Conservation (phyloP, 2,797 vertebrate genomes). For the Nasua narica region DNA sequence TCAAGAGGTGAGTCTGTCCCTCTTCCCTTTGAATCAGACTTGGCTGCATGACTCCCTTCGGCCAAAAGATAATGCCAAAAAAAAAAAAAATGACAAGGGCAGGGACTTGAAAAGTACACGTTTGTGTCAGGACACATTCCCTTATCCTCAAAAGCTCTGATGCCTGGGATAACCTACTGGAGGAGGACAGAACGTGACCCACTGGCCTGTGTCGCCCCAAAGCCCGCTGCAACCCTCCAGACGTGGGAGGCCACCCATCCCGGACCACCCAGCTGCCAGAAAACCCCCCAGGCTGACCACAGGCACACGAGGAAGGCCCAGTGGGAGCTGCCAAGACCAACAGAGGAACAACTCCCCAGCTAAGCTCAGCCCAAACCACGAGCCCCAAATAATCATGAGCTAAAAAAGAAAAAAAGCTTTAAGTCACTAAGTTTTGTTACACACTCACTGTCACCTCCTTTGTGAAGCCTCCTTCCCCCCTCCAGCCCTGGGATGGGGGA, state of each 20-base stretch:
- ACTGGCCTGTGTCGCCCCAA: rapidly evolving
- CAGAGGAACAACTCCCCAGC: background rate
- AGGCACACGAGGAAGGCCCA: rapidly evolving
- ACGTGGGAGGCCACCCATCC: background rate
- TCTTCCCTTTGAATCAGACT: background rate
- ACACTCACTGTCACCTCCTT: background rate
- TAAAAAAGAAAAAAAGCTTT: background rate
- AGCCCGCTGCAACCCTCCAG: background rate
- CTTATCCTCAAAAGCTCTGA: background rate
- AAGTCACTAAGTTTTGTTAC: background rate
- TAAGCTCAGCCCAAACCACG: background rate
- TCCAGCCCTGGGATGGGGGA: too few species aligned
- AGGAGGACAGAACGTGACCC: background rate
- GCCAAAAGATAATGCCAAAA: background rate
- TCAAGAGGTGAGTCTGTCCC: background rate
- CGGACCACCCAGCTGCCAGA: background rate
- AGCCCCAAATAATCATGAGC: background rate
- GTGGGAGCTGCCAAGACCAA: background rate
- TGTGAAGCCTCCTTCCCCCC: background rate
- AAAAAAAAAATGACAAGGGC: background rate
- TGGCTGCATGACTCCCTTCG: background rate
- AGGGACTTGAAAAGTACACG: background rate
- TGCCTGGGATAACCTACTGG: background rate
- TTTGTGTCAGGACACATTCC: background rate
- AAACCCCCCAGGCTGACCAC: background rate